Base-by-base conservation (phyloP, 2,113 vertebrate species). In the Xenopus borealis region DNA sequence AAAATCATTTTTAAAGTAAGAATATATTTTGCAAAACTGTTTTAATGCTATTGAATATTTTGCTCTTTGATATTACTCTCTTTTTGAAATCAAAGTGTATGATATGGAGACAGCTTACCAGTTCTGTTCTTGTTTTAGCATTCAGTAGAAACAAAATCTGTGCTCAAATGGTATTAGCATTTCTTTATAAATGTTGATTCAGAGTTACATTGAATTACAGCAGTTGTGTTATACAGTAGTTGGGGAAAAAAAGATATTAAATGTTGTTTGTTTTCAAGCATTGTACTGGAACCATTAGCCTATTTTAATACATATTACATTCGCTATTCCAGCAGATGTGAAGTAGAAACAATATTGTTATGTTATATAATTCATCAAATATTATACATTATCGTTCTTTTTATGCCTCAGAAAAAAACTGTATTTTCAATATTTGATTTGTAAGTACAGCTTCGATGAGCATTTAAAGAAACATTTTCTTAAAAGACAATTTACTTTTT, bases 1-100 rank as follows among this genome's bases (percentile, higher is more conserved):
- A 87, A 98, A 95, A 97, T 96, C 82, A 95, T 96, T 98, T 98
- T 93, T 87, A 92, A 94, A 94, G 94, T 95, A 94, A 97, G 91
- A 97, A 96, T 94, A 94, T 90, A 93, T 95, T 95, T 95, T 94
- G 90, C 88, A 90, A 91, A 94, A 91, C 90, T 88, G 88, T 91
- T 92, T 94, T 95, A 91, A 93, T 89, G 81, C 92, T 95, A 94
- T 95, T 94, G 94, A 95, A 93, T 95, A 89, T 86, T 94, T 92
- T 90, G 90, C 91, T 91, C 88, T 91, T 92, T 92, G 88, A 89
- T 89, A 90, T 86, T 90, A 88, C 87, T 89, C 85, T 55, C 33
- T 40, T 82, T 91, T 91, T 89, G 86, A 88, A 91, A 92, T 92
- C 85, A 85, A 91, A 91, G 92, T 91, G 91, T 91, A 90, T 91